These are phyloP conservation scores for Campoletis raptor DNA, from an alignment of 2,888 invertebrate genomes.

Conservation along the genomic window DNA sequence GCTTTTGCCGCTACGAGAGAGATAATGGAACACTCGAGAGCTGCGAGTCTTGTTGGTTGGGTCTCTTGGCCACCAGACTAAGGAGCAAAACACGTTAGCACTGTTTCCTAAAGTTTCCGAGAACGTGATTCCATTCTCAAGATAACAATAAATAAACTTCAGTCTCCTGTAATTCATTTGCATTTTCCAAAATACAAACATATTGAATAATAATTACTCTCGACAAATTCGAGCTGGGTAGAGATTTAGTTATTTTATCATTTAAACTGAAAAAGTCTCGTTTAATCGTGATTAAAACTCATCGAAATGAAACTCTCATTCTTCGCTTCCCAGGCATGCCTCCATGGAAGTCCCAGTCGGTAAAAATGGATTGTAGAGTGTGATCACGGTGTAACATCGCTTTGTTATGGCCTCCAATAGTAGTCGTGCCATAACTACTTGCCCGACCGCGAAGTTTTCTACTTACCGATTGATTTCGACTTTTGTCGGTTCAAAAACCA, in stretches of 20 bases:
- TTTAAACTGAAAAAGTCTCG: background rate
- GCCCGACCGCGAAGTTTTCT: background rate
- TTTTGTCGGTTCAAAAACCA: background rate
- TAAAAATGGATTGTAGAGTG: background rate
- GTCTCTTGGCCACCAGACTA: background rate
- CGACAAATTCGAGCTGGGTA: background rate
- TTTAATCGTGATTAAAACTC: background rate
- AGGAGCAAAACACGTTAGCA: slow-evolving; percentile 18
- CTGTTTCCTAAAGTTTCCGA: background rate
- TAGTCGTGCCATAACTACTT: slow-evolving; percentile 11
- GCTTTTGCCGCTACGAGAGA: slow-evolving; percentile 38
- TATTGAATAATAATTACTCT: background rate
- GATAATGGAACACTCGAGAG: slow-evolving; percentile 38
- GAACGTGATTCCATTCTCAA: background rate
- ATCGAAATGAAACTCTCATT: background rate
- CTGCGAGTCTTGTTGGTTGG: slow-evolving; percentile 4
- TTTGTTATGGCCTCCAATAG: background rate
- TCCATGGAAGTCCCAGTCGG: background rate
- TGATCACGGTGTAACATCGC: background rate
- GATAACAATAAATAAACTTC: background rate
- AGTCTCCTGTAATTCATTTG: background rate
- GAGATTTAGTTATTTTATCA: background rate
- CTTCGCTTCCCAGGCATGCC: background rate
- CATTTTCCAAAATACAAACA: background rate
- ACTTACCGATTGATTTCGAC: slow-evolving; percentile 5